Evolutionary conservation across 64 coral and sea anemone genomes (phyloP), one percentile per base, ranked within the genome.

Genomic region (Pachyseris speciosa): DNA sequence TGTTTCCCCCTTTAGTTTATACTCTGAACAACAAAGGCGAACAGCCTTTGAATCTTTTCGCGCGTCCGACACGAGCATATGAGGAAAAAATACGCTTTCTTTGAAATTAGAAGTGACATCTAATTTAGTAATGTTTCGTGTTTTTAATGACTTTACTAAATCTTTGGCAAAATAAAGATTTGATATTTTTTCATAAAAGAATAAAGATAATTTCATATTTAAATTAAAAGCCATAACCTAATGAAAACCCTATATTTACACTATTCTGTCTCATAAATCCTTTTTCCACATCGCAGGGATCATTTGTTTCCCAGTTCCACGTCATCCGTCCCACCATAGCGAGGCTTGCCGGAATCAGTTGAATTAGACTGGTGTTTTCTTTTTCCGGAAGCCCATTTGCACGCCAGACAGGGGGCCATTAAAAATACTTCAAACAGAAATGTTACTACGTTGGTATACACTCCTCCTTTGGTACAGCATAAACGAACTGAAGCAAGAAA

Each of bases 271-370:
- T n/a, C n/a, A n/a, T n/a, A n/a, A n/a, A n/a, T n/a, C n/a, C n/a
- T n/a, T n/a, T n/a, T n/a, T n/a, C n/a, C n/a, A n/a, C n/a, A n/a
- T 24, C 9, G 5, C 9, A 2, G 26, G 42, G 10, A 11, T 81
- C 32, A 81, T 78, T 93, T 93, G 44, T 51, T 38, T 7, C 95
- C 95, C 12, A 64, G 28, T 11, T 96, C 95, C 15, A 72, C 45
- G 67, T 93, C 95, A 37, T 74, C 61, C 11, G 91, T 96, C 30
- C 95, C 95, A 19, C 95, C 95, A 90, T 96, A 96, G 26, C 78
- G 67, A 38, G 84, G 90, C 53, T 88, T 88, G 25, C 36, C 40
- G 42, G 67, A 50, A 2, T 47, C 32, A 3, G 76, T n/a, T 33
- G 38, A 44, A 6, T 90, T 86, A 45, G 76, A 57, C 9, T 72